Evolutionary conservation across 2,113 vertebrate species (phyloP), one percentile per base, ranked within the genome.

Genomic region (Mionectes macconnelli): DNA sequence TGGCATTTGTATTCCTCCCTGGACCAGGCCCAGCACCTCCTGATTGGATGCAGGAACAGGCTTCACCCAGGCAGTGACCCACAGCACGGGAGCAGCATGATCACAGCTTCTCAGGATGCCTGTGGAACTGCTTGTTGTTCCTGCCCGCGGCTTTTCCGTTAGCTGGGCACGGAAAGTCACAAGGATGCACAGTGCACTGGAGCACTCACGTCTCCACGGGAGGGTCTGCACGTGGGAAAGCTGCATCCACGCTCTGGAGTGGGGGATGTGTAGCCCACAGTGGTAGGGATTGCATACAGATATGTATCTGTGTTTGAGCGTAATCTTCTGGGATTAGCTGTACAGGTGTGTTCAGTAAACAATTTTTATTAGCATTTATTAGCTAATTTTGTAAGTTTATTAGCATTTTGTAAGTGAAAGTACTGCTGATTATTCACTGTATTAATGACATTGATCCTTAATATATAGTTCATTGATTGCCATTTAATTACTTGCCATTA

Each of bases 71-170:
- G 2, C 25, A 11, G 17, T 8, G 17, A 37, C 11, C 12, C 33
- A 42, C 14, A 30, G 10, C 2, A 8, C 30, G 30, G 27, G 33
- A 57, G 56, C 1, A 6, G 23, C 15, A 16, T 0, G 17, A 3
- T 21, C 20, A 56, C 12, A 67, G 0, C 23, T 56, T 33, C 11
- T 8, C 23, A 42, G 44, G 33, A 15, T 17, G 5, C 1, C 1
- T 4, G 9, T 2, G 10, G 10, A 19, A 5, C 10, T 4, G 2
- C 1, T 0, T 0, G 0, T 19, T 35, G 3, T 30, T 42, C 14
- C 49, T 67, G 16, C 13, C 49, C 17, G 9, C 3, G 9, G 4
- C 10, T 14, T 19, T 50, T 76, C 14, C 15, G n/a, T 42, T 25
- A 64, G 9, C 57, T 42, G 12, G 35, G 8, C 18, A 8, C 16